Conservation (phyloP, 1,140 invertebrate genomes). For the Drosophila baimaii region DNA sequence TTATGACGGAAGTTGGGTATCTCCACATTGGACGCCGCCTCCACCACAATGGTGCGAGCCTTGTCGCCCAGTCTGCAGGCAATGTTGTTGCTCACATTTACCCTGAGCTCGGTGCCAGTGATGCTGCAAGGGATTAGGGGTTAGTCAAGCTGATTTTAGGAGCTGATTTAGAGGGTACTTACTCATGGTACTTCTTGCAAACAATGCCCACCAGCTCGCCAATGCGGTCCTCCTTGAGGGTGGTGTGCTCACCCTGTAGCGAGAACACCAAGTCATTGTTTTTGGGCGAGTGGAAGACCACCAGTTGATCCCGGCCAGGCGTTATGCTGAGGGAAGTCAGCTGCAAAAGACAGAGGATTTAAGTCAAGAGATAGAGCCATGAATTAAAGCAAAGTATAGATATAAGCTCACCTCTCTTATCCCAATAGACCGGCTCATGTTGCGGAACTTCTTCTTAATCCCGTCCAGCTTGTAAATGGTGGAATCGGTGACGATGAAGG, state of each 20-base stretch:
- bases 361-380: too few relatives aligned
- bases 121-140: conserved; percentile 36
- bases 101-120: conserved; percentile 73
- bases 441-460: conserved; percentile 92
- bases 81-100: conserved; percentile 75
- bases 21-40: conserved; percentile 76
- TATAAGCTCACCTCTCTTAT: conserved; percentile 89
- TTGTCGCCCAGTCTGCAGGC: conserved; percentile 76
- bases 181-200: conserved; percentile 90
- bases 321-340: conserved; percentile 92
- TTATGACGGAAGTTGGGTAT: conserved; percentile 73
- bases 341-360: conserved; percentile 78
- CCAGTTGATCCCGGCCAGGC: conserved; percentile 94
- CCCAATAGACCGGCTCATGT: conserved; percentile 92
- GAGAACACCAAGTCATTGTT: conserved; percentile 96
- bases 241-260: conserved; percentile 84
- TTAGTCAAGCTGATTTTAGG: not conserved
- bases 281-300: conserved; percentile 93
- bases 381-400: too few relatives aligned
- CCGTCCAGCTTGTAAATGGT: conserved; percentile 95
- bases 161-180: conserved; percentile 81
- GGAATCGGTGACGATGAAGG: conserved; percentile 94
- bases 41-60: conserved; percentile 70
- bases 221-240: conserved; percentile 88
- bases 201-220: conserved; percentile 96